phyloP scores from a whole-genome alignment of 2,888 invertebrate species.

The Pyrochroa serraticornis region DNA sequence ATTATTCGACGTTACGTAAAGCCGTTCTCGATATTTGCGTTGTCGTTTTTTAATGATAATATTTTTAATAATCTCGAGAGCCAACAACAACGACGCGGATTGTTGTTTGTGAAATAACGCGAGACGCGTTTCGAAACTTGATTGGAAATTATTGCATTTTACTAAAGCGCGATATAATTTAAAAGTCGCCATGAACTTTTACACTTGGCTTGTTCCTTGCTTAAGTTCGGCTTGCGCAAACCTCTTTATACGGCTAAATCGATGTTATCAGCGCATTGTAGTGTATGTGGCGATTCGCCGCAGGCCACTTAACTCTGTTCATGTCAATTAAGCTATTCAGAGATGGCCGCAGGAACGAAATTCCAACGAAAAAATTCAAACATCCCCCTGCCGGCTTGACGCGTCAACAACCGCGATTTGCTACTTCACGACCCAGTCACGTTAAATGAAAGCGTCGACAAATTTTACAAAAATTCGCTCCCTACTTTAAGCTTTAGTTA shows the following conservation, averaged over 20 bases:
- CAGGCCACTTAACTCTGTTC: constrained; percentile 33
- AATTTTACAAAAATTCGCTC: no score
- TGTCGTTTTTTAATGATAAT: constrained; percentile 9
- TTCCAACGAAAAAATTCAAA: no score
- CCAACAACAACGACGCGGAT: constrained; percentile 4
- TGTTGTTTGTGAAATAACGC: constrained; percentile 9
- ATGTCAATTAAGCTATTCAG: constrained; percentile 34
- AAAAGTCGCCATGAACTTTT: constrained; percentile 38
- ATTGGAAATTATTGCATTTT: constrained; percentile 28
- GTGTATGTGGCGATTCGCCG: constrained; percentile 33
- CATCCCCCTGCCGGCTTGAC: no score
- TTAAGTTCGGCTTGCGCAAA: constrained; percentile 38
- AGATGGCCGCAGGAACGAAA: background rate
- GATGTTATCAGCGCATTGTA: constrained; percentile 39
- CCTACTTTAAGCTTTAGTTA: background rate
- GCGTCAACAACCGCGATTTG: no score
- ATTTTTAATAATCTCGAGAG: constrained; percentile 8
- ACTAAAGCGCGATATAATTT: constrained; percentile 19
- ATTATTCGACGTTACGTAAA: constrained; percentile 4
- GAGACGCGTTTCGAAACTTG: constrained; percentile 21
- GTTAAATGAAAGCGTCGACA: no score
- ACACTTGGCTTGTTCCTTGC: constrained; percentile 37
- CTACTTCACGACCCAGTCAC: no score
- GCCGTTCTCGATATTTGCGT: constrained; percentile 5
- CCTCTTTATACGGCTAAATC: constrained; percentile 35